phyloP scores from a whole-genome alignment of 2,113 vertebrate genomes.

The Lasiurus borealis region DNA sequence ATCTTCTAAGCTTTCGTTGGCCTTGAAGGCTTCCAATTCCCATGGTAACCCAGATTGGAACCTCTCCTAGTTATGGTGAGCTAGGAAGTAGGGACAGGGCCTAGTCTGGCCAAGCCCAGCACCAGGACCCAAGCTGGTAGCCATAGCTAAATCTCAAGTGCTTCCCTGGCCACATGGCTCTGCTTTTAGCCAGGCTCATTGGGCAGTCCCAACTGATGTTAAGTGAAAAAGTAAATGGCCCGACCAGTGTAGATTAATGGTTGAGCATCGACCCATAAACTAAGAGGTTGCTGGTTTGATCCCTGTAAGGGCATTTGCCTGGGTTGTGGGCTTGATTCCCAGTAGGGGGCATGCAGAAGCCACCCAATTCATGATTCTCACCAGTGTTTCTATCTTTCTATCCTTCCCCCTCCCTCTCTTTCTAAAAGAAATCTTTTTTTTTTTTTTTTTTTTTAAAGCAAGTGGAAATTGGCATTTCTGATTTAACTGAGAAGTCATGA shows the following conservation, averaged over 20 bases:
- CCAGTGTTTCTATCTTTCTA: too few relatives aligned
- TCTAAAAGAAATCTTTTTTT: too few relatives aligned
- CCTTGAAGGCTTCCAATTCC: constrained; percentile 33
- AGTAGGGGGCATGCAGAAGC: too few relatives aligned
- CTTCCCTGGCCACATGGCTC: not conserved
- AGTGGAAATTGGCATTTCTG: not conserved
- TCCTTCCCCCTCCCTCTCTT: too few relatives aligned
- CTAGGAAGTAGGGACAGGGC: not conserved
- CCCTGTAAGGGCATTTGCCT: too few relatives aligned
- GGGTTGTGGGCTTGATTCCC: too few relatives aligned
- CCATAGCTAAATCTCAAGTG: not conserved
- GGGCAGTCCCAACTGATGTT: not conserved
- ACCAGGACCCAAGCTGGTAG: not conserved
- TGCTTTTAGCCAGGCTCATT: not conserved
- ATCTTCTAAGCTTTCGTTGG: constrained; percentile 48
- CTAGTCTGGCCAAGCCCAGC: not conserved
- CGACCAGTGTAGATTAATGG: too few relatives aligned
- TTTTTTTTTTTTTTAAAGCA: not conserved
- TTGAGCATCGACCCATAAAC: too few relatives aligned
- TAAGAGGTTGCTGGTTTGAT: too few relatives aligned
- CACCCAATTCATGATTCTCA: too few relatives aligned
- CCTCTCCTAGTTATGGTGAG: fast-evolving
- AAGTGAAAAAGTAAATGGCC: not conserved
- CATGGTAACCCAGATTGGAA: constrained; percentile 10
- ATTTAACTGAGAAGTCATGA: not conserved